Evolutionary conservation across 2,888 invertebrate species (phyloP), one percentile per base, ranked within the genome.

Genomic region (Villa cingulata): DNA sequence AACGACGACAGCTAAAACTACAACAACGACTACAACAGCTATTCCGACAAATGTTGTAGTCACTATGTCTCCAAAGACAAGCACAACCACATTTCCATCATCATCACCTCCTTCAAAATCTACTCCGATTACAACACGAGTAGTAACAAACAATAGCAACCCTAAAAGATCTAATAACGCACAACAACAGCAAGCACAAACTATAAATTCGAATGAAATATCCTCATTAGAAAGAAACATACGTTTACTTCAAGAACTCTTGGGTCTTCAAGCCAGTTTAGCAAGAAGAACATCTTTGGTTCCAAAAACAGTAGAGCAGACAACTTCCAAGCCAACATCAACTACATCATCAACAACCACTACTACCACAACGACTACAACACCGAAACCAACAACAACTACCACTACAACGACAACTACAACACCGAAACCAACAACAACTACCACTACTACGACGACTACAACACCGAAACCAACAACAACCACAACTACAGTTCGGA

Each of bases 401-500:
- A 47, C 54, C 17, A 51, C 53, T 29, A 51, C 55, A 27, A 44
- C 56, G 65, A 44, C 51, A 64, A 49, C 60, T 59, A 57, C 67
- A 59, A 50, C 55, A 16, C 55, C 58, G 14, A 57, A 57, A 18
- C 58, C 58, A 43, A 55, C 57, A 49, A 49, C 55, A n/a, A 57
- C 61, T 18, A 59, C 55, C 14, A 57, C 61, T 18, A 59, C 54
- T 16, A 57, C 56, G 14, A 48, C 55, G 23, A 52, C 61, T 9
- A 46, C 49, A 5, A 49, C 51, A 16, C 47, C 54, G 18, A 51
- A 53, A 34, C 52, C 55, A 32, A 44, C 56, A 65, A 44, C 51
- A 64, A 49, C 60, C 59, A 57, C 67, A 59, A 42, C 64, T 68
- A 52, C 40, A 34, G 52, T 41, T 12, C 45, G 39, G 15, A 27